Conservation (phyloP, 2,888 invertebrate species). For the Melipona beecheii region DNA sequence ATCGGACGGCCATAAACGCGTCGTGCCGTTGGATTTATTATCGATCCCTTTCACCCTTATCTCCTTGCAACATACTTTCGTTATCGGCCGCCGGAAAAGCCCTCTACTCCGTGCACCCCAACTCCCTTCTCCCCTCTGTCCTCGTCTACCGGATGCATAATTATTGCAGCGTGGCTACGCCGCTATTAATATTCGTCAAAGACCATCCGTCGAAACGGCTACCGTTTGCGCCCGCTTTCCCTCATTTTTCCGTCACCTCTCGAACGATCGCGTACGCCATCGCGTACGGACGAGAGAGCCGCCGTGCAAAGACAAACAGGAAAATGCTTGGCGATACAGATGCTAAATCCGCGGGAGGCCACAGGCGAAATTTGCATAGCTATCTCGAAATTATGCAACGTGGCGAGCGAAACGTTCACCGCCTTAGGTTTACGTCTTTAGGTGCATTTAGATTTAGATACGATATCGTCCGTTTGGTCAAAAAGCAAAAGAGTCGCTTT, state of each 20-base stretch:
- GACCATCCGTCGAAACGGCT: constrained; percentile 68
- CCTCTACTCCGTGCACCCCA: background rate
- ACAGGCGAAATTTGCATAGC: background rate
- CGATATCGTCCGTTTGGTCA: no score
- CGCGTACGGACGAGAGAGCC: background rate
- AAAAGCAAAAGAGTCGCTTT: no score
- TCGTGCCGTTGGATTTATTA: constrained; percentile 57
- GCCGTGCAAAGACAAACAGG: constrained; percentile 18
- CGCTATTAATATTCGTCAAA: constrained; percentile 72
- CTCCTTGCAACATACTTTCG: constrained; percentile 48
- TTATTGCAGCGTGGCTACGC: constrained; percentile 63
- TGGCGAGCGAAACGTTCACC: no score
- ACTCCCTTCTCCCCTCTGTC: constrained; percentile 1
- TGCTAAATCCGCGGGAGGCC: background rate
- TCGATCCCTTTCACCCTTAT: constrained; percentile 54
- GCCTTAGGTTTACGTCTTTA: no score
- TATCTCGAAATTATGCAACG: no score
- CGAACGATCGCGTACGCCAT: background rate
- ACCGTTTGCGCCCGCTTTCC: constrained; percentile 22
- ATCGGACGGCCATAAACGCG: constrained; percentile 46
- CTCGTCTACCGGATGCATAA: constrained; percentile 64
- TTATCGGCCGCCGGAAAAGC: constrained; percentile 41
- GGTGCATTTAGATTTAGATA: no score
- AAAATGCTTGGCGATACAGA: constrained; percentile 11
- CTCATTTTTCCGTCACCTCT: constrained; percentile 27